Percentiles rank a stretch among this genome's conserved stretches.
These are phyloP conservation scores for Omphaloscelis lunosa DNA, from an alignment of 2,888 invertebrate species.

Conservation along the genomic window DNA sequence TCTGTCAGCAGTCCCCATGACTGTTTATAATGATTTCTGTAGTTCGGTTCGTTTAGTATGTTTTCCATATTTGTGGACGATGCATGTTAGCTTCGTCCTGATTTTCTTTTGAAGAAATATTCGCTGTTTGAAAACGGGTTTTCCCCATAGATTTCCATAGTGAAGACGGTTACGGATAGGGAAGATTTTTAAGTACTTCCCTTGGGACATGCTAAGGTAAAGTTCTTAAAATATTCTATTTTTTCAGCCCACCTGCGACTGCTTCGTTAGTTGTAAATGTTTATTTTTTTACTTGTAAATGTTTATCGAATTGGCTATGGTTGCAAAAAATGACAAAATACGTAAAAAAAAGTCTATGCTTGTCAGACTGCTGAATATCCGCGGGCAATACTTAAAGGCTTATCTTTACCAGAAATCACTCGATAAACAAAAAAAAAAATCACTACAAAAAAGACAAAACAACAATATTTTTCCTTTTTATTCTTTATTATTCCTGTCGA, in stretches of 20 bases:
- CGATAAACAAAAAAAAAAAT: no score
- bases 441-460: no score
- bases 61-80: background rate
- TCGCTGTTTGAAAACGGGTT: background rate
- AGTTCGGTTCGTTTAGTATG: background rate
- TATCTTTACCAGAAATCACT: background rate
- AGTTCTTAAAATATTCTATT: background rate
- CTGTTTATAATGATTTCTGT: background rate
- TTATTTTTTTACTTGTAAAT: background rate
- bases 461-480: no score
- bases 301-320: background rate
- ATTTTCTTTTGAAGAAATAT: background rate
- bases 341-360: background rate
- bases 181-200: constrained; percentile 11
- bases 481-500: no score
- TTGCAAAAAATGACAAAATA: background rate
- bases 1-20: no score
- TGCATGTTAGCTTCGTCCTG: background rate
- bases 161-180: constrained; percentile 2
- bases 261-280: background rate
- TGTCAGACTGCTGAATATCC: background rate
- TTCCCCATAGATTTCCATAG: constrained; percentile 5
- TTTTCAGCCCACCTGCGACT: background rate
- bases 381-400: background rate
- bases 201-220: background rate